Evolutionary conservation across 2,113 vertebrate genomes (phyloP), one percentile per base, ranked within the genome.

Genomic region (Ifrita kowaldi): DNA sequence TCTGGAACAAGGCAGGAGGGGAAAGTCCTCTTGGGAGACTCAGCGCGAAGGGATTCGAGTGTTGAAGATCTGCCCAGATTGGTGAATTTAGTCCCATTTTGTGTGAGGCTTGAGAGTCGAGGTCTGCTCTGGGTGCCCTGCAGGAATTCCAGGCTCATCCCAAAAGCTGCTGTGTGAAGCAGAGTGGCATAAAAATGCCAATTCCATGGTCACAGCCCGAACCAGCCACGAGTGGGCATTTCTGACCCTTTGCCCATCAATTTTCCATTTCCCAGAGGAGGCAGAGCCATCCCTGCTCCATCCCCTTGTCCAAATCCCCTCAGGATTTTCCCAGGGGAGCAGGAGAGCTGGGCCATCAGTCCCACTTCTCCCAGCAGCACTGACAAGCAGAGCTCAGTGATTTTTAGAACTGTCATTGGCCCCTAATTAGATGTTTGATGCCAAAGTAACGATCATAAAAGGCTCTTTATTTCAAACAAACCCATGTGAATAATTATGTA

Each of bases 391-490:
- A 71, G 33, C 62, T 77, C 33, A 12, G 71, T 13, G 69, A n/a
- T 49, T 49, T 82, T 85, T 89, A 23, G 7, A 90, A 63, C 83
- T 89, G 41, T 56, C 80, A 83, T 60, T 92, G 88, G 92, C 84
- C 63, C 81, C 52, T 89, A 91, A 91, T 95, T 95, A 90, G 74
- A 37, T 56, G 57, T 46, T 44, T 55, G 74, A 89, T 95, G 95
- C 93, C 95, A 95, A 89, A 96, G 75, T 21, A 80, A 80, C 77
- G 89, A 89, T 83, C 89, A 86, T 89, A 90, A 96, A 94, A 96
- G 67, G 19, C 78, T 91, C 89, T 92, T 96, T 96, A 79, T 96
- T 95, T 97, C 87, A 96, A 96, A 94, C 94, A 96, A 96, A 70
- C 94, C 83, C 86, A 62, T 95, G 90, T 91, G 95, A 92, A 95